Conservation (phyloP, 2,113 vertebrate genomes). For the Salminus brasiliensis region DNA sequence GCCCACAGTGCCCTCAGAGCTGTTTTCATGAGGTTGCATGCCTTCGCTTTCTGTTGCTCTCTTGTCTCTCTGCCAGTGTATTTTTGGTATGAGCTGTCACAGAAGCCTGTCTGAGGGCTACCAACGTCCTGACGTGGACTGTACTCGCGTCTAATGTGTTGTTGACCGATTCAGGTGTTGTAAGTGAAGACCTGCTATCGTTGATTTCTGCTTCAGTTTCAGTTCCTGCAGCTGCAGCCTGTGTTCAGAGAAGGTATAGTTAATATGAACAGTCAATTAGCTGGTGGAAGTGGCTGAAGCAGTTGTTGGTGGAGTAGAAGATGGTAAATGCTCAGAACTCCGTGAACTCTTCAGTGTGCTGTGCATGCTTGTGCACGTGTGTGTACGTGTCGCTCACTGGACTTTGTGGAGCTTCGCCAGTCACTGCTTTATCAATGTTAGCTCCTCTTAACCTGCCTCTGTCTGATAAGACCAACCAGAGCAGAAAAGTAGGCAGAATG, state of each 20-base stretch:
- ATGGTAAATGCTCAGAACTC: background rate
- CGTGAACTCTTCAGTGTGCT: background rate
- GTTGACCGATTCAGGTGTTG: background rate
- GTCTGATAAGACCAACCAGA: conserved; percentile 43
- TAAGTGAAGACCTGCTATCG: background rate
- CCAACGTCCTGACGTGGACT: background rate
- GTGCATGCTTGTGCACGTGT: background rate
- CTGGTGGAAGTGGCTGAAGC: background rate
- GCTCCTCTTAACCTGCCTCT: background rate
- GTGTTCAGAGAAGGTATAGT: background rate
- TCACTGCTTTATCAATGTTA: conserved; percentile 24
- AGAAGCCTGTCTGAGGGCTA: background rate
- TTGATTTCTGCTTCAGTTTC: background rate
- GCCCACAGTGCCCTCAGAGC: background rate
- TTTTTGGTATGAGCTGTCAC: background rate
- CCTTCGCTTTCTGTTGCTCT: background rate
- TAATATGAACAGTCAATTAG: too few relatives aligned
- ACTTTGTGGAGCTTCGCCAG: background rate
- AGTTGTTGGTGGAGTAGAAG: background rate
- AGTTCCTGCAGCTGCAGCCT: background rate
- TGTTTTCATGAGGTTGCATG: background rate
- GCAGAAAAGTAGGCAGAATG: background rate
- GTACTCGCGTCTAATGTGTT: background rate
- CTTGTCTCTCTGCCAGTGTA: background rate
- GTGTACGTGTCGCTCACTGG: background rate